Percentiles rank a stretch among this genome's conserved stretches.
Evolutionary conservation across 2,888 invertebrate species (phyloP).

Genomic region (Agriopis aurantiaria): DNA sequence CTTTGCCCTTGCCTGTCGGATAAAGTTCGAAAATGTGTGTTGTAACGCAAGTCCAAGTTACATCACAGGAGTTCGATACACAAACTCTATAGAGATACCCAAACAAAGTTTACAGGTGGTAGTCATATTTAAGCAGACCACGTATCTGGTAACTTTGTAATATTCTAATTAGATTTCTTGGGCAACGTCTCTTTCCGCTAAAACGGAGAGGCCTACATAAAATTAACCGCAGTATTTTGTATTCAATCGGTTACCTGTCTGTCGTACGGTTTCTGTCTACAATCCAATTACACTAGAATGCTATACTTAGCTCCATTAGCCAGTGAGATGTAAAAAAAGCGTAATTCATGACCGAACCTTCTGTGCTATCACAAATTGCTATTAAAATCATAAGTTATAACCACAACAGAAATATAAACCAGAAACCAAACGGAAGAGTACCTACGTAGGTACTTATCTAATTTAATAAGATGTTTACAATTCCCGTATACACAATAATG

Average conservation of each 20-base stretch:
- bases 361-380: too few species aligned
- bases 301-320: too few species aligned
- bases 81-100: slow-evolving; percentile 43
- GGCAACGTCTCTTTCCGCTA: slow-evolving; percentile 10
- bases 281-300: slow-evolving; percentile 1
- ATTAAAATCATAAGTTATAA: too few species aligned
- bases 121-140: slow-evolving; percentile 48
- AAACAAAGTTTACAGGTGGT: slow-evolving; percentile 44
- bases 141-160: slow-evolving; percentile 38
- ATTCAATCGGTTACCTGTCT: slow-evolving; percentile 9
- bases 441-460: too few species aligned
- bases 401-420: too few species aligned
- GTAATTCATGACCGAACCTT: too few species aligned
- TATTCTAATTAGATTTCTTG: slow-evolving; percentile 29
- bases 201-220: slow-evolving; percentile 15
- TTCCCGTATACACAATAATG: too few species aligned
- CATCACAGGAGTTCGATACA: slow-evolving; percentile 36
- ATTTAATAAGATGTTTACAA: too few species aligned
- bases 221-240: slow-evolving; percentile 18
- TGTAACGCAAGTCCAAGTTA: too few species aligned
- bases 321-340: too few species aligned
- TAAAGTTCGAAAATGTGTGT: slow-evolving; percentile 45
- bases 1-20: slow-evolving; percentile 2
- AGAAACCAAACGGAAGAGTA: too few species aligned
- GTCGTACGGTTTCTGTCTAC: neutral